A percentile compares a stretch with the other conserved stretches of the same genome.
Evolutionary conservation across 2,113 vertebrate genomes (phyloP).

Genomic region (Rhynchomys soricoides): DNA sequence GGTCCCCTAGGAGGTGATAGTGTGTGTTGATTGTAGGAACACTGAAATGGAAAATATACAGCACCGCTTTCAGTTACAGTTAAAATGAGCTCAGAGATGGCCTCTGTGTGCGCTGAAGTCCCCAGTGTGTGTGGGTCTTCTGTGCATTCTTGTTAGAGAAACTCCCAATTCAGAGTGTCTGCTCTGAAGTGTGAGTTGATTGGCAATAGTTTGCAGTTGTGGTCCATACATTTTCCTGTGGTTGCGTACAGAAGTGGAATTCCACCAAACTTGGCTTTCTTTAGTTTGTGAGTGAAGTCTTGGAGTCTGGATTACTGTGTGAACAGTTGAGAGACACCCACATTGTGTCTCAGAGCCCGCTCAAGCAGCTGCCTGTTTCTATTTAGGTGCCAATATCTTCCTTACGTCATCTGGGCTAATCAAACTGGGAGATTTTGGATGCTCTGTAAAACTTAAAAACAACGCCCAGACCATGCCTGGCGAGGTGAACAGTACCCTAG

Average conservation of each 20-base stretch:
- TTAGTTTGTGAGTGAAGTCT: background rate
- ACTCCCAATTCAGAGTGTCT: background rate
- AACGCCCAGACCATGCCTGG: conserved; percentile 99
- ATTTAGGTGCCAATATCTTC: conserved; percentile 97
- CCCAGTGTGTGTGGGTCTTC: rapidly evolving
- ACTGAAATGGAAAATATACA: background rate
- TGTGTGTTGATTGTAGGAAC: rapidly evolving
- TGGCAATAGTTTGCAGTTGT: background rate
- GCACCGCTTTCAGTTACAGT: rapidly evolving
- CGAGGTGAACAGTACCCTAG: conserved; percentile 98
- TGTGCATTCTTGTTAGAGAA: rapidly evolving
- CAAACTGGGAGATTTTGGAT: conserved; percentile 98
- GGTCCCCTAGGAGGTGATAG: background rate
- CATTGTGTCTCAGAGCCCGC: background rate
- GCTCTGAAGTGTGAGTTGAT: background rate
- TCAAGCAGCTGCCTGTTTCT: background rate
- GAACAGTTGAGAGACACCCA: rapidly evolving
- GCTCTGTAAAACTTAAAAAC: conserved; percentile 98
- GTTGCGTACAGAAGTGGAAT: no score
- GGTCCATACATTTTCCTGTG: background rate
- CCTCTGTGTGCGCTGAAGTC: rapidly evolving
- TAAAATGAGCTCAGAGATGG: no score
- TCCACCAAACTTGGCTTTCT: rapidly evolving
- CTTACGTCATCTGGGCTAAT: conserved; percentile 97
- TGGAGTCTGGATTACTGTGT: rapidly evolving